A percentile compares a stretch with the other conserved stretches of the same genome.
Conservation (phyloP, 2,113 vertebrate species). For the Penelope pileata region DNA sequence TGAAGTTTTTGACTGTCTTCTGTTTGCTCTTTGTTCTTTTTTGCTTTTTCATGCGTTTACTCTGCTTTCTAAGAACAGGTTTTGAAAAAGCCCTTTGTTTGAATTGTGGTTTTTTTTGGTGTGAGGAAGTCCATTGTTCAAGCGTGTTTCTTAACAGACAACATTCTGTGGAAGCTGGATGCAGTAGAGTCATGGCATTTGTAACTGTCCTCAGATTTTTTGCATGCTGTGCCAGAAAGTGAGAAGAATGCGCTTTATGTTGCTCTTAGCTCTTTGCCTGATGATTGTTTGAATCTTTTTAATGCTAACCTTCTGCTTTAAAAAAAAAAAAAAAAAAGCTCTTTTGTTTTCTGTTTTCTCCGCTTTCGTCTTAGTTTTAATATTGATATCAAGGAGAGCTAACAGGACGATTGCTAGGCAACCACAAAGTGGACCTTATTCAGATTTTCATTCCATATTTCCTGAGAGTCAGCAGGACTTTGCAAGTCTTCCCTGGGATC, state of each 20-base stretch:
- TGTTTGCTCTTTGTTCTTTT: constrained; percentile 62
- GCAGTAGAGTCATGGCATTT: constrained; percentile 16
- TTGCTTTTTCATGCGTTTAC: constrained; percentile 46
- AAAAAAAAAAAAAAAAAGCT: background rate
- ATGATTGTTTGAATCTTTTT: constrained; percentile 46
- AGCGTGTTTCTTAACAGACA: constrained; percentile 70
- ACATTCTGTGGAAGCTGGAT: constrained; percentile 59
- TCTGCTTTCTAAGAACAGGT: constrained; percentile 57
- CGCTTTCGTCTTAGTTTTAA: background rate
- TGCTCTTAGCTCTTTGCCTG: constrained; percentile 75
- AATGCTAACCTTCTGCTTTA: background rate
- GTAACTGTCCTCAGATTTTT: constrained; percentile 44
- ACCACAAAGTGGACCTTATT: constrained; percentile 80
- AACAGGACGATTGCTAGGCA: constrained; percentile 68
- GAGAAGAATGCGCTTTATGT: constrained; percentile 69
- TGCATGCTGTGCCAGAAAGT: constrained; percentile 78
- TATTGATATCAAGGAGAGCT: constrained; percentile 71
- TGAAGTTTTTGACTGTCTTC: constrained; percentile 75
- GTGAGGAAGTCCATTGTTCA: constrained; percentile 56
- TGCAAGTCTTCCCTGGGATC: constrained; percentile 65
- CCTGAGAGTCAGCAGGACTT: constrained; percentile 63
- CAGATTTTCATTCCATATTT: constrained; percentile 51
- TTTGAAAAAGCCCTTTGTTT: constrained; percentile 43
- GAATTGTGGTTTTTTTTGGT: constrained; percentile 12
- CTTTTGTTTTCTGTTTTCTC: no score